Base-by-base conservation (phyloP, 1,140 invertebrate genomes). In the Apocrypta bakeri region DNA sequence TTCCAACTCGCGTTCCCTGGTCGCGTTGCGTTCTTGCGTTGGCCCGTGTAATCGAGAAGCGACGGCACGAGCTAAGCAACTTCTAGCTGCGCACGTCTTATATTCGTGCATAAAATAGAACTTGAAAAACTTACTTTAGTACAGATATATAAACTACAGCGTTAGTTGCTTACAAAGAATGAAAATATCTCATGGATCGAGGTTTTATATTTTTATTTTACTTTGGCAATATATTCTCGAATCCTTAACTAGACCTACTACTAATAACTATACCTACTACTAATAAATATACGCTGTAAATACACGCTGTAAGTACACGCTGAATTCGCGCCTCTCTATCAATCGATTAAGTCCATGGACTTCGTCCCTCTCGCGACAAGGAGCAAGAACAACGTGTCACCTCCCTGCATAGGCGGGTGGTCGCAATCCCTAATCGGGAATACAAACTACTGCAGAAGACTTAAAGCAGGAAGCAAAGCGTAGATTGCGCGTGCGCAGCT, bases 311-410 rank as follows among this genome's bases (percentile, higher is more conserved):
- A 0, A 21, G 48, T 56, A 56, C 48, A 48, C 17, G 17, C 48
- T 56, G 27, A 3, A 40, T 14, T 29, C 73, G 63, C 42, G 56
- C 8, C 29, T 74, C 72, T 83, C 77, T 83, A 79, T 79, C 68
- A 68, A n/a, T 56, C 79, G 81, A 83, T 83, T 73, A 79, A 82
- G n/a, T n/a, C n/a, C n/a, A n/a, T n/a, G n/a, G n/a, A n/a, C 42
- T 61, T 40, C 1, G 29, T 66, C n/a, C 24, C 27, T 25, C 24
- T 29, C 25, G 25, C 48, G 48, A 21, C 48, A 7, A n/a, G n/a
- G n/a, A n/a, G 48, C 33, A 9, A 56, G 48, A 56, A n/a, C 7
- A 56, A 56, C 48, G 48, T 56, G 48, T 21, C 48, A n/a, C 48
- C 48, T n/a, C 48, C 48, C 21, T 2, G 48, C 48, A n/a, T n/a